Conservation (phyloP, 2,888 invertebrate genomes). For the Hypercompe scribonia region DNA sequence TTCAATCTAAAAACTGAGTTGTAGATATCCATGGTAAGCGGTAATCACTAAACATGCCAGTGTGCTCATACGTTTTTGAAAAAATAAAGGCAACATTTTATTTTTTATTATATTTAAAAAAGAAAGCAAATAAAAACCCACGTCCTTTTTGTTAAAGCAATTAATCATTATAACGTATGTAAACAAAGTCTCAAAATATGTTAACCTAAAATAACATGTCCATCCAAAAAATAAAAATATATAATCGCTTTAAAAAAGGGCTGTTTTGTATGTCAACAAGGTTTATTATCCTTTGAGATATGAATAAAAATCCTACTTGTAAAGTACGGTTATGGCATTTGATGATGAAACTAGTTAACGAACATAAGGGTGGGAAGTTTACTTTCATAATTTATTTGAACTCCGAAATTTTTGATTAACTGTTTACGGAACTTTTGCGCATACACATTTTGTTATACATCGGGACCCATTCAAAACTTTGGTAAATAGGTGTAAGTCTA, state of each 20-base stretch:
- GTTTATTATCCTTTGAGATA: conserved; percentile 8
- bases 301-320: conserved; percentile 26
- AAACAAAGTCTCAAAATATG: conserved; percentile 20
- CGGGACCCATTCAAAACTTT: too few species aligned
- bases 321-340: conserved; percentile 3
- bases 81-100: too few species aligned
- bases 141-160: conserved; percentile 7
- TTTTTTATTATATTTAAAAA: neutral
- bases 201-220: conserved; percentile 11
- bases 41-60: too few species aligned
- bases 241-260: conserved; percentile 25
- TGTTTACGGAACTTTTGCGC: too few species aligned
- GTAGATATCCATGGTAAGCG: too few species aligned
- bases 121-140: neutral
- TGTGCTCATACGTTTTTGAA: neutral
- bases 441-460: too few species aligned
- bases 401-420: too few species aligned
- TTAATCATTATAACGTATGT: conserved; percentile 15
- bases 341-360: conserved; percentile 39
- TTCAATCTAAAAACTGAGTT: too few species aligned
- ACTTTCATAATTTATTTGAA: too few species aligned
- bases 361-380: conserved; percentile 15
- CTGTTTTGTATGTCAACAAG: conserved; percentile 32
- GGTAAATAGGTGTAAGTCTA: too few species aligned
- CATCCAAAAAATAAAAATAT: conserved; percentile 18